Evolutionary conservation across 2,113 vertebrate genomes (phyloP).

Genomic region (Cnemophilus loriae): DNA sequence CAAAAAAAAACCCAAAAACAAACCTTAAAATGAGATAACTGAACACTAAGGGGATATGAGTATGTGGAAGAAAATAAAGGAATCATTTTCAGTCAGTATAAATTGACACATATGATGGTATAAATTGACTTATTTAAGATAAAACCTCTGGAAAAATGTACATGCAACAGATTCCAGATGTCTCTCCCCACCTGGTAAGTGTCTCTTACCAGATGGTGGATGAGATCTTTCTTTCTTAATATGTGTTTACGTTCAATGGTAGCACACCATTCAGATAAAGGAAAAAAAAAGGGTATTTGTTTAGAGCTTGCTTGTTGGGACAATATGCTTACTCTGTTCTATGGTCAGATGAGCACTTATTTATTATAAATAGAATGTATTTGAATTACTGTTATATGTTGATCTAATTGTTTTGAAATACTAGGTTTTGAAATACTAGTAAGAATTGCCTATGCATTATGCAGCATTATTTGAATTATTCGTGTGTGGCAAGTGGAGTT

Average conservation of each 20-base stretch:
- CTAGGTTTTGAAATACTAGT: conserved; percentile 33
- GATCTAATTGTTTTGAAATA: conserved; percentile 34
- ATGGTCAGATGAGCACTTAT: conserved; percentile 22
- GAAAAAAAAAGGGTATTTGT: not conserved
- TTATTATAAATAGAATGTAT: conserved; percentile 43
- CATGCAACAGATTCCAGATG: not conserved
- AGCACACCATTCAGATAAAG: not conserved
- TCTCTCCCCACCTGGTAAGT: not conserved
- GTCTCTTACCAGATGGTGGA: not conserved
- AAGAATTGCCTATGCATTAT: conserved; percentile 30
- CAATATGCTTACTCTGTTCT: not conserved
- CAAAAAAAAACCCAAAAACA: not conserved
- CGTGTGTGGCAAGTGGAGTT: conserved; percentile 21
- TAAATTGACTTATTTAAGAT: not conserved
- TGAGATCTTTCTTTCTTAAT: not conserved
- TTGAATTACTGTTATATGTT: conserved; percentile 46
- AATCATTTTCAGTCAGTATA: not conserved
- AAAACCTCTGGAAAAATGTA: not conserved
- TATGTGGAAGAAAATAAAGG: not conserved
- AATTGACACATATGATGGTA: not conserved
- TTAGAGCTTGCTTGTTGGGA: not conserved
- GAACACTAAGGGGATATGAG: not conserved
- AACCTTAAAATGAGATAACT: not conserved
- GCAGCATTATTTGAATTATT: conserved; percentile 2
- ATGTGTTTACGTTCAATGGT: not conserved